phyloP scores from a whole-genome alignment of 2,113 vertebrate species.

The Recurvirostra avosetta region DNA sequence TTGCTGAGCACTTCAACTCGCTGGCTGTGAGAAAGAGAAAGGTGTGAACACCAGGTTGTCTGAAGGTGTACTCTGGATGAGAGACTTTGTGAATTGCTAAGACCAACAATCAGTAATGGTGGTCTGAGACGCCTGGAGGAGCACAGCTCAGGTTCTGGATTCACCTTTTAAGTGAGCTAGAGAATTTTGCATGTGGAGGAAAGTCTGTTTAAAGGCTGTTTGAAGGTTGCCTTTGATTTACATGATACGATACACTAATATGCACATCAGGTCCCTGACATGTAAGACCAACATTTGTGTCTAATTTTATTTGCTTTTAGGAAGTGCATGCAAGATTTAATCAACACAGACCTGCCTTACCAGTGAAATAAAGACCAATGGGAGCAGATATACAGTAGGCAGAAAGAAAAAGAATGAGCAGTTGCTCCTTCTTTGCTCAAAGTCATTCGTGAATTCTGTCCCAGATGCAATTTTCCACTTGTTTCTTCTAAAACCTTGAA shows the following conservation, averaged over 20 bases:
- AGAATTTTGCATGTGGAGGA: background rate
- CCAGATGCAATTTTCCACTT: background rate
- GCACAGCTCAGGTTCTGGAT: background rate
- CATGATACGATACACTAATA: accelerated
- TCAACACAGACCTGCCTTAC: background rate
- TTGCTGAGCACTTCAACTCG: background rate
- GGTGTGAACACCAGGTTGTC: background rate
- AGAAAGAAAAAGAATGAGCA: background rate
- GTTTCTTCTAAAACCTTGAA: background rate
- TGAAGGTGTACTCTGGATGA: background rate
- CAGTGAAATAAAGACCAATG: background rate
- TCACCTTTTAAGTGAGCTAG: background rate
- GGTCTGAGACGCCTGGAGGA: background rate
- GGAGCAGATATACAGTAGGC: background rate
- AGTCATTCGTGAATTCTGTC: background rate
- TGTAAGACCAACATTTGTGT: background rate
- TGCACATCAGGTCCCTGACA: accelerated
- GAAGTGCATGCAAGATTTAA: background rate
- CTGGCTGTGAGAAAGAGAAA: background rate
- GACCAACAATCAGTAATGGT: accelerated
- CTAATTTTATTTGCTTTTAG: background rate
- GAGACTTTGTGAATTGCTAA: background rate
- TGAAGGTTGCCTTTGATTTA: background rate
- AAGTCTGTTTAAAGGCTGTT: background rate
- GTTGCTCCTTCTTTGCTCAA: background rate